These are phyloP conservation scores for Ormyrus rosae DNA, from an alignment of 2,888 invertebrate genomes.

Conservation along the genomic window DNA sequence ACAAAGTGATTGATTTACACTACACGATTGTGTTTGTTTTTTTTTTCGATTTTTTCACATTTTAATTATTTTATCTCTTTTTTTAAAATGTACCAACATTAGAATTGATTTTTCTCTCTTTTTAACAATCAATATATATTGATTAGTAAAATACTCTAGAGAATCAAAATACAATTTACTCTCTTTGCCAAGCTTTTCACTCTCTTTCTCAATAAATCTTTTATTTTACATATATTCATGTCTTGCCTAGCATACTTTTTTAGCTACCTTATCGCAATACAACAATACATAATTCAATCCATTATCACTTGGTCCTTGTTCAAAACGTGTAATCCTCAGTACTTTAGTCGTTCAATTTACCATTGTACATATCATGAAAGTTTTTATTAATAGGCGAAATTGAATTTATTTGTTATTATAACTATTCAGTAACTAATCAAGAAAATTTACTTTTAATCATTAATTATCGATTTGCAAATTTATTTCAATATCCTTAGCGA, in stretches of 20 bases:
- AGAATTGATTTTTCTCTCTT: constrained; percentile 50
- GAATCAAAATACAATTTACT: constrained; percentile 66
- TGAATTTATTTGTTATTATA: constrained; percentile 24
- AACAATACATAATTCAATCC: constrained; percentile 44
- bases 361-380: constrained; percentile 25
- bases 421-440: constrained; percentile 25
- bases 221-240: constrained; percentile 57
- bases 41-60: constrained; percentile 50
- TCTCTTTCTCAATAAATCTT: constrained; percentile 53
- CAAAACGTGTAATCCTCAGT: constrained; percentile 46
- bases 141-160: constrained; percentile 68
- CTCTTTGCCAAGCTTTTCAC: constrained; percentile 42
- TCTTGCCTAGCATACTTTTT: constrained; percentile 46
- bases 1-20: constrained; percentile 14
- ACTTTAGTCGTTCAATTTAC: constrained; percentile 20
- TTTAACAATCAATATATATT: constrained; percentile 56
- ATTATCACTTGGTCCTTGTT: constrained; percentile 53
- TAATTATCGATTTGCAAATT: constrained; percentile 13
- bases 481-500: constrained; percentile 35
- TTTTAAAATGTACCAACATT: constrained; percentile 54
- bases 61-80: constrained; percentile 28
- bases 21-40: constrained; percentile 18
- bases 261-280: constrained; percentile 54
- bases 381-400: constrained; percentile 20
- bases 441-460: constrained; percentile 35